phyloP scores from a whole-genome alignment of 1,140 invertebrate species.

The Danaus melanippus region DNA sequence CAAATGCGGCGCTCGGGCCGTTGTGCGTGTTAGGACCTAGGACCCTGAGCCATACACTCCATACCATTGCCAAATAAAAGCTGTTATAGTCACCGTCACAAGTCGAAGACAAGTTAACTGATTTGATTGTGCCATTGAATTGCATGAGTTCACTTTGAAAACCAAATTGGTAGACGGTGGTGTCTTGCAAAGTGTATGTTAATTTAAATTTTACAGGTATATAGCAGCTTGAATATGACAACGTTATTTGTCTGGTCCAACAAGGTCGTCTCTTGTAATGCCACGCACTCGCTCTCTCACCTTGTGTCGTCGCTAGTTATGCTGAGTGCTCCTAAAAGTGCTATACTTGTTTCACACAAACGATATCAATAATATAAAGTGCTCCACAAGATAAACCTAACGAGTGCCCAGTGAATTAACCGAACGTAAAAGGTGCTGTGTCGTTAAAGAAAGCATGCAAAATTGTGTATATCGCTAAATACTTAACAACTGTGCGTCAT shows the following conservation, averaged over 20 bases:
- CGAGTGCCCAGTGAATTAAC: conserved; percentile 65
- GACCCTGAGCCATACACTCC: conserved; percentile 20
- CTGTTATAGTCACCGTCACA: conserved; percentile 3
- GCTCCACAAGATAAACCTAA: conserved; percentile 50
- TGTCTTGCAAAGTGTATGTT: conserved; percentile 1
- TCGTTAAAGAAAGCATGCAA: conserved; percentile 71
- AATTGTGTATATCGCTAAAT: conserved; percentile 73
- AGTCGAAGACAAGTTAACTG: conserved; percentile 1
- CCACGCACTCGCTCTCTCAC: conserved; percentile 69
- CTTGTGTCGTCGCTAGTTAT: conserved; percentile 66
- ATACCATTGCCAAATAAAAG: conserved; percentile 16
- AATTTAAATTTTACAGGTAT: conserved; percentile 5
- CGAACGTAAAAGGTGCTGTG: conserved; percentile 69
- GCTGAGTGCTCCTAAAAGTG: conserved; percentile 68
- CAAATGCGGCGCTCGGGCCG: conserved; percentile 75
- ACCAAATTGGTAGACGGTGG: conserved; percentile 4
- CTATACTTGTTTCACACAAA: conserved; percentile 39
- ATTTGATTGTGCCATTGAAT: conserved; percentile 11
- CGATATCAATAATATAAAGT: conserved; percentile 18
- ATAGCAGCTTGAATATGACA: conserved; percentile 18
- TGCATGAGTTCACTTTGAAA: conserved; percentile 14
- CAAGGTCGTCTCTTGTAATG: conserved; percentile 25
- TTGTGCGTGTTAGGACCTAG: conserved; percentile 48
- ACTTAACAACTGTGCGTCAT: conserved; percentile 75
- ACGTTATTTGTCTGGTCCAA: conserved; percentile 13